Evolutionary conservation across 2,797 vertebrate genomes (phyloP).

Genomic region (Characodon lateralis): DNA sequence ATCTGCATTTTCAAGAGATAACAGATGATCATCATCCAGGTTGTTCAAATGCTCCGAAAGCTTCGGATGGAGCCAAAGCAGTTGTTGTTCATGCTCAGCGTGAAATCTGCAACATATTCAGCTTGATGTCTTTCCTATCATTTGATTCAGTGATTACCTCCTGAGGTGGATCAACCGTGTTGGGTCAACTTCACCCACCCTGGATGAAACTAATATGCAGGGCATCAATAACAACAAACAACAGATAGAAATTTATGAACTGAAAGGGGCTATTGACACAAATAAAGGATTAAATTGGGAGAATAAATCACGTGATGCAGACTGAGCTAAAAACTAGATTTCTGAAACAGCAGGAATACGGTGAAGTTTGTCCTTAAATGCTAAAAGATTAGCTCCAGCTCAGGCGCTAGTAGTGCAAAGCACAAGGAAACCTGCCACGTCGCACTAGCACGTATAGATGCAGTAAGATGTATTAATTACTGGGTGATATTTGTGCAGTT

Average conservation of each 20-base stretch:
- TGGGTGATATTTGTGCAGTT: conserved; percentile 1
- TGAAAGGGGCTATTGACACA: background rate
- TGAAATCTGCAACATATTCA: no score
- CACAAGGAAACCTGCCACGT: conserved; percentile 45
- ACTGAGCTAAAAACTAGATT: background rate
- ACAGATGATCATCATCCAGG: background rate
- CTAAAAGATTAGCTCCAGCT: conserved; percentile 1
- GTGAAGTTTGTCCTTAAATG: background rate
- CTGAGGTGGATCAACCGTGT: no score
- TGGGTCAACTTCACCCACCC: no score
- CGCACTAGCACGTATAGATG: conserved; percentile 8
- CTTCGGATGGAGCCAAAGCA: background rate
- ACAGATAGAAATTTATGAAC: background rate
- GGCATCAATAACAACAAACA: background rate
- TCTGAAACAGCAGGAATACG: background rate
- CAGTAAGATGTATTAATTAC: conserved; percentile 2
- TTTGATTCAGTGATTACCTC: no score
- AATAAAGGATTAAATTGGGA: background rate
- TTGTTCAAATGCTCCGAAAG: background rate
- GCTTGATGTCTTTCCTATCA: no score
- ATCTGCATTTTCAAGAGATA: background rate
- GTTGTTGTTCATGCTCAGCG: no score
- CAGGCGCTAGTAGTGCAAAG: conserved; percentile 43
- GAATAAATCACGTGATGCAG: background rate
- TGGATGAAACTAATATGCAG: no score